Evolutionary conservation across 2,113 vertebrate species (phyloP).

Genomic region (Saimiri boliviensis): DNA sequence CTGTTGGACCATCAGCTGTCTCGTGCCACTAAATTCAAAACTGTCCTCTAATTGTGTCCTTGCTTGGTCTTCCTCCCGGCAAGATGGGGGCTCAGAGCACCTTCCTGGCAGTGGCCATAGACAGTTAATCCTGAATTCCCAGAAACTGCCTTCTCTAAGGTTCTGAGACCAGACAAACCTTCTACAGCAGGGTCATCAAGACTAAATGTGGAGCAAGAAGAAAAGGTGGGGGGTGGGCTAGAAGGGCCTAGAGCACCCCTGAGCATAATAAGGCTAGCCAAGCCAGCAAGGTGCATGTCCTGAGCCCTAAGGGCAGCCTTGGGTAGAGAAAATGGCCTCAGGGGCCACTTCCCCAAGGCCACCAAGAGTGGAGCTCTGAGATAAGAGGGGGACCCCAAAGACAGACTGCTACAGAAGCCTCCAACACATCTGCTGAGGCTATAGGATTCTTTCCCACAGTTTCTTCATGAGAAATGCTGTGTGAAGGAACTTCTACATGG

Average conservation of each 20-base stretch:
- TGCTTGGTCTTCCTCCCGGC: neutral
- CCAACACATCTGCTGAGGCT: neutral
- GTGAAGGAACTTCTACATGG: neutral
- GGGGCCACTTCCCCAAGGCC: neutral
- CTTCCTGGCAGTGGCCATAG: neutral
- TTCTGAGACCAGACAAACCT: neutral
- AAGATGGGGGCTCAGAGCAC: neutral
- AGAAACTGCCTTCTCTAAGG: neutral
- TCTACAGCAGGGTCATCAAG: neutral
- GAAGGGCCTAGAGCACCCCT: too few relatives aligned
- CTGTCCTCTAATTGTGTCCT: neutral
- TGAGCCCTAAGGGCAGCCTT: neutral
- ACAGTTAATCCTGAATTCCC: neutral
- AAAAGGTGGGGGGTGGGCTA: neutral
- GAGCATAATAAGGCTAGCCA: neutral
- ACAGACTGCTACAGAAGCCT: neutral
- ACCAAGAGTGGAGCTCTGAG: neutral
- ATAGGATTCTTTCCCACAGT: neutral
- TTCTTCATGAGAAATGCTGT: neutral
- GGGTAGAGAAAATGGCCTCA: too few relatives aligned
- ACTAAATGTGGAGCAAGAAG: neutral
- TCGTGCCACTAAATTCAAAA: neutral
- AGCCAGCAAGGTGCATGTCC: neutral
- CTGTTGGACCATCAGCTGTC: neutral
- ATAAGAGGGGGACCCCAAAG: neutral